Base-by-base conservation (phyloP, 2,888 invertebrate species). In the Dromius quadrimaculatus region DNA sequence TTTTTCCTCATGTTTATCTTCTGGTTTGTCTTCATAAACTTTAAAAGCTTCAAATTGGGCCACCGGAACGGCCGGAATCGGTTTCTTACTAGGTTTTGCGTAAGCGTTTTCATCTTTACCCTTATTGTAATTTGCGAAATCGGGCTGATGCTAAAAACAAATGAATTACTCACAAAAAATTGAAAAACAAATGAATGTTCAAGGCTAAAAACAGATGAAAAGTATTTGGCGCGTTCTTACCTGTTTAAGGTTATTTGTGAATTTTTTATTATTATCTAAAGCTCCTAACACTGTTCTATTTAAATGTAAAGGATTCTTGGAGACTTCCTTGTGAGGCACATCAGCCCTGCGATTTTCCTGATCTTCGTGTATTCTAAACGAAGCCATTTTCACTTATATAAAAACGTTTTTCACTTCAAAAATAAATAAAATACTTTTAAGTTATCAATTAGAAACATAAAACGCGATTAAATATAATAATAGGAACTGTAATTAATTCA, bases 1-100 rank as follows among this genome's bases (percentile, higher is more conserved):
- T 57, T 66, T 43, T 8, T 45, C 50, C 17, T 73, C 72, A 19
- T 79, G 59, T 66, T 72, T 81, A 74, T 85, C 87, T 6, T 83
- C 83, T 43, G 83, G 81, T 65, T 81, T 82, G 75, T 91, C 92
- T 78, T 92, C 92, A 77, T 90, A 92, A 1, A 92, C 90, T 76
- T 90, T 90, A 79, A 92, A 92, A 41, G 90, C 88, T 83, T 92
- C 90, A 82, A 90, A 89, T 78, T 91, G 90, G 71, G 89, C 90
- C 77, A 90, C 90, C 63, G 90, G 90, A 15, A 84, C 80, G 54
- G 77, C 79, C 23, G 85, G 84, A 59, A 81, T 81, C 11, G 76
- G 76, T 72, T 74, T 76, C 5, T 79, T 76, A 59, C 75, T 71
- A 62, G 75, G 54, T 74, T 79, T 77, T 72, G 75, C 65, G 73